Conservation (phyloP, 1,140 invertebrate genomes). For the Bombus confusus region DNA sequence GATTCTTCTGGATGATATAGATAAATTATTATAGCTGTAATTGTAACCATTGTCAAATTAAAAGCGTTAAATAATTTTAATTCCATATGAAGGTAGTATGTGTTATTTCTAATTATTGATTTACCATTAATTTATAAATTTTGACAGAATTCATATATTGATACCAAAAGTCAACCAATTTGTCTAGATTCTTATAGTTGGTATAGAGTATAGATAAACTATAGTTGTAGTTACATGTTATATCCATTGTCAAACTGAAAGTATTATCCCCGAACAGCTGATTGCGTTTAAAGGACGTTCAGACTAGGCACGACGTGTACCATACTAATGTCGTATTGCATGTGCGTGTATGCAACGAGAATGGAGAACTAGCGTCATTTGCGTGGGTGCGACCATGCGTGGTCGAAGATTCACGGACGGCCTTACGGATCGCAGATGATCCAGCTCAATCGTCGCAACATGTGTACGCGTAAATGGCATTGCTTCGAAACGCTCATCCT, state of each 20-base stretch:
- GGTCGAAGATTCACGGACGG: slow-evolving; percentile 33
- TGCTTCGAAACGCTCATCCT: neutral
- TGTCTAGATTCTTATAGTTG: too few relatives aligned
- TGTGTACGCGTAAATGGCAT: slow-evolving; percentile 21
- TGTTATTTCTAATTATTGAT: too few relatives aligned
- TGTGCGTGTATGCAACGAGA: slow-evolving; percentile 7
- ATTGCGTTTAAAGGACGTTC: slow-evolving; percentile 11
- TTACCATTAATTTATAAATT: too few relatives aligned
- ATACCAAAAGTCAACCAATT: too few relatives aligned
- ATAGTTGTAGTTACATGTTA: too few relatives aligned
- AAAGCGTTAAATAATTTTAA: too few relatives aligned
- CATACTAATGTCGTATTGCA: slow-evolving; percentile 18
- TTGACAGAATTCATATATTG: too few relatives aligned
- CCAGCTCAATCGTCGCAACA: slow-evolving; percentile 25
- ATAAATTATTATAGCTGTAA: too few relatives aligned
- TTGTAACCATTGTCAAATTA: too few relatives aligned
- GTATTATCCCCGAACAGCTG: neutral
- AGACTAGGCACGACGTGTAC: neutral
- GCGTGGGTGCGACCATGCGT: slow-evolving; percentile 45
- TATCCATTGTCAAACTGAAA: neutral
- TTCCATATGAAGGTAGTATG: too few relatives aligned
- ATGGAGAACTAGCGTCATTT: slow-evolving; percentile 32
- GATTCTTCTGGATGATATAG: too few relatives aligned
- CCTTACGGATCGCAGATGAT: slow-evolving; percentile 31
- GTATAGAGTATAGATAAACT: too few relatives aligned